These are phyloP conservation scores for Ophion slaviceki DNA, from an alignment of 2,888 invertebrate species.

Conservation along the genomic window DNA sequence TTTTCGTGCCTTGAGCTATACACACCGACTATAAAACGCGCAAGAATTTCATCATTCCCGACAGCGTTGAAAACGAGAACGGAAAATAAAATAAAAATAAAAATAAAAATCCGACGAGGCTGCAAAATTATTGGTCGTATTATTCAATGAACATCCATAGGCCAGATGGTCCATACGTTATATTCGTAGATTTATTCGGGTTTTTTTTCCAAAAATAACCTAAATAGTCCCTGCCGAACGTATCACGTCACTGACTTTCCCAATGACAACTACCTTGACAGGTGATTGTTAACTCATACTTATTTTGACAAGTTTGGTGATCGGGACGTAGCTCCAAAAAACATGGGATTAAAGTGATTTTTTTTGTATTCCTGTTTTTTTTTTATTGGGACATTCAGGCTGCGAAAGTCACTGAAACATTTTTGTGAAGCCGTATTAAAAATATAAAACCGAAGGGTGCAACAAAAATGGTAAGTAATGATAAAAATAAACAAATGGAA, in stretches of 20 bases:
- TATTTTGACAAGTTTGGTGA: too few species aligned
- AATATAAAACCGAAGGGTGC: too few species aligned
- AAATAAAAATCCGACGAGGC: slow-evolving; percentile 6
- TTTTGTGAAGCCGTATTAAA: too few species aligned
- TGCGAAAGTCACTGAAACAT: too few species aligned
- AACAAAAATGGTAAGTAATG: too few species aligned
- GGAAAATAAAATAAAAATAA: not conserved
- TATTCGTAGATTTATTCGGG: not conserved
- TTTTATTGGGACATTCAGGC: too few species aligned
- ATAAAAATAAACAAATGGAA: too few species aligned
- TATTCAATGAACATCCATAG: slow-evolving; percentile 37
- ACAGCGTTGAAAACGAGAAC: slow-evolving; percentile 12
- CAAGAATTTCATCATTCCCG: slow-evolving; percentile 25
- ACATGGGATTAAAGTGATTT: too few species aligned
- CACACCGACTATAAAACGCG: slow-evolving; percentile 3
- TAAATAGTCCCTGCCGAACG: not conserved
- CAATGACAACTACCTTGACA: not conserved
- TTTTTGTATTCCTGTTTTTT: too few species aligned
- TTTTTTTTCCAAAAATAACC: not conserved
- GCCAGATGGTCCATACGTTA: not conserved
- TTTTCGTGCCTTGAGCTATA: slow-evolving; percentile 46
- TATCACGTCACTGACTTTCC: not conserved
- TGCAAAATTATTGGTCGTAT: slow-evolving; percentile 45
- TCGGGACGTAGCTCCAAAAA: too few species aligned
- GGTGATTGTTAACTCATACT: not conserved